Evolutionary conservation across 2,797 vertebrate genomes (phyloP), one percentile per base, ranked within the genome.

Genomic region (Chanos chanos): DNA sequence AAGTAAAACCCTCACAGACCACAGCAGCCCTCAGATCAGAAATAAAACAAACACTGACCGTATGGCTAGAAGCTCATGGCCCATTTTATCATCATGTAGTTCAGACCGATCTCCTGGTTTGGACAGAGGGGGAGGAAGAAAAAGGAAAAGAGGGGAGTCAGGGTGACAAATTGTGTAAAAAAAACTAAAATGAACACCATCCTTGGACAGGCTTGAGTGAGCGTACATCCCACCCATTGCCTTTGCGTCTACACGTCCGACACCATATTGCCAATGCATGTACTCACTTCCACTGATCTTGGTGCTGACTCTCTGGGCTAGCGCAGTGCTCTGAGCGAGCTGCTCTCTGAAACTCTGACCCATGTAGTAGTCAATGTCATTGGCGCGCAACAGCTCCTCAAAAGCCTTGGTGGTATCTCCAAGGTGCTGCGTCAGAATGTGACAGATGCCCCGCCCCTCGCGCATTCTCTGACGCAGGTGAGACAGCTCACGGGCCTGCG

Each of bases 351-450:
- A 96, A 78, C 92, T 93, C 85, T 96, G 93, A 4, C 96, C 94
- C 91, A 95, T 88, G 83, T 96, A 97, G 81, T 98, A 98, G 78
- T 99, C 95, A 0, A 99, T 91, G 59, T 98, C 94, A 0, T 94
- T 95, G 76, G 92, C 90, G 0, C 92, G 86, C 12, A 99, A 92
- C 8, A 99, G 91, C 69, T 96, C 94, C 83, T 99, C 97, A 0
- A 99, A 97, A 56, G 92, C 89, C 74, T 89, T 93, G 44, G 94
- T 91, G 40, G 92, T 92, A 0, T 96, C 92, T 0, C 80, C 89
- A 28, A 95, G 83, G 72, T 95, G 92, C 70, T 93, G 94, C 19
- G 81, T 88, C 74, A 99, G 90, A 77, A 93, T 89, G 61, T 88
- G 89, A 66, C 94, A 92, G 59, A 93, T 77, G 1, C 91, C 89